phyloP scores from a whole-genome alignment of 2,113 vertebrate species.

The Chionodraco myersi region DNA sequence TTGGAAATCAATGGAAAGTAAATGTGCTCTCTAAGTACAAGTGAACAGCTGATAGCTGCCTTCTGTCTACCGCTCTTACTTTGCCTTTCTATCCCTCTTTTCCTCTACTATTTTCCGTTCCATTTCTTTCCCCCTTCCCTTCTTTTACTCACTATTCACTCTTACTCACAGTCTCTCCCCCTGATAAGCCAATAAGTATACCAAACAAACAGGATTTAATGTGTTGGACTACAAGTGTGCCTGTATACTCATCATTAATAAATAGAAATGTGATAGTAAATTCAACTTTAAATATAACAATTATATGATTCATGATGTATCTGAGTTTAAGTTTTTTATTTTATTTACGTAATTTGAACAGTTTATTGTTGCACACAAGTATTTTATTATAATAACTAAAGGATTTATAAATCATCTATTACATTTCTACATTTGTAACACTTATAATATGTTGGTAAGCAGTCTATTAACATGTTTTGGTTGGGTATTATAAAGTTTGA shows the following conservation, averaged over 20 bases:
- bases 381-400: no score
- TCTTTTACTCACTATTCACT: not conserved
- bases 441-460: no score
- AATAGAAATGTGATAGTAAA: no score
- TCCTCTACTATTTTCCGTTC: slow-evolving; percentile 66
- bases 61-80: slow-evolving; percentile 81
- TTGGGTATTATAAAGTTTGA: no score
- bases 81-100: slow-evolving; percentile 36
- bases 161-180: slow-evolving; percentile 62
- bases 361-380: no score
- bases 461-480: no score
- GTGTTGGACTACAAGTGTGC: slow-evolving; percentile 16
- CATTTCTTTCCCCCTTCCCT: not conserved
- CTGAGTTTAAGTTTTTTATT: no score
- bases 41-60: slow-evolving; percentile 97
- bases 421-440: no score
- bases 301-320: no score
- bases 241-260: slow-evolving; percentile 2
- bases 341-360: no score
- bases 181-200: slow-evolving; percentile 86
- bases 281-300: no score
- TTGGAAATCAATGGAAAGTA: slow-evolving; percentile 99
- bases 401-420: no score
- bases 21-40: slow-evolving; percentile 99
- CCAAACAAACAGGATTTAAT: slow-evolving; percentile 79